Conservation (phyloP, 2,888 invertebrate genomes). For the Ferdinandea cuprea region DNA sequence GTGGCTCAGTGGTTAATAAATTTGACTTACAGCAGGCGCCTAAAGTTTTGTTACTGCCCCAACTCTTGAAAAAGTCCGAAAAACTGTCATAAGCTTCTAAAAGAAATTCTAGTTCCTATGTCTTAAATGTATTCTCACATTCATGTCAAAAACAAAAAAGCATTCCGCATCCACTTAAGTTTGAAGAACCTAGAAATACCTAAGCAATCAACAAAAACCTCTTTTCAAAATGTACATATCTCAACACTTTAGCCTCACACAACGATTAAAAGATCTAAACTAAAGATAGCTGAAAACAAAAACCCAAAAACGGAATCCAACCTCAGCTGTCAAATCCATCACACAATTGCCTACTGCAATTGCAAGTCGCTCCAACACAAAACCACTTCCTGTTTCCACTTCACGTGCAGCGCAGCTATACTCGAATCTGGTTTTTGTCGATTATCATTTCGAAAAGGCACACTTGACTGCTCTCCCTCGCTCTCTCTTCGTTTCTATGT, state of each 20-base stretch:
- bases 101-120: too few species aligned
- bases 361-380: conserved; percentile 23
- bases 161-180: too few species aligned
- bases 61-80: too few species aligned
- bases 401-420: conserved; percentile 52
- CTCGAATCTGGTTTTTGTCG: conserved; percentile 35
- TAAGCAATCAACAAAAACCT: too few species aligned
- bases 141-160: too few species aligned
- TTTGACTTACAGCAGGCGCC: too few species aligned
- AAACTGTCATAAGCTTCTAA: too few species aligned
- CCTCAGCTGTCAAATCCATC: conserved; percentile 21
- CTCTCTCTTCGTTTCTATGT: too few species aligned
- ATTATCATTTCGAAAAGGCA: background rate
- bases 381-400: conserved; percentile 65
- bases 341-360: conserved; percentile 18
- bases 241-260: background rate
- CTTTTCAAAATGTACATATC: background rate
- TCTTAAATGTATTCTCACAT: too few species aligned
- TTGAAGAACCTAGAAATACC: too few species aligned
- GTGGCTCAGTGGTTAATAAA: too few species aligned
- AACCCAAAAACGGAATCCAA: background rate
- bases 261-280: background rate
- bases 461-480: background rate
- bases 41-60: too few species aligned
- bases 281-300: background rate